These are phyloP conservation scores for Taurulus bubalis DNA, from an alignment of 2,113 vertebrate genomes.

Conservation along the genomic window DNA sequence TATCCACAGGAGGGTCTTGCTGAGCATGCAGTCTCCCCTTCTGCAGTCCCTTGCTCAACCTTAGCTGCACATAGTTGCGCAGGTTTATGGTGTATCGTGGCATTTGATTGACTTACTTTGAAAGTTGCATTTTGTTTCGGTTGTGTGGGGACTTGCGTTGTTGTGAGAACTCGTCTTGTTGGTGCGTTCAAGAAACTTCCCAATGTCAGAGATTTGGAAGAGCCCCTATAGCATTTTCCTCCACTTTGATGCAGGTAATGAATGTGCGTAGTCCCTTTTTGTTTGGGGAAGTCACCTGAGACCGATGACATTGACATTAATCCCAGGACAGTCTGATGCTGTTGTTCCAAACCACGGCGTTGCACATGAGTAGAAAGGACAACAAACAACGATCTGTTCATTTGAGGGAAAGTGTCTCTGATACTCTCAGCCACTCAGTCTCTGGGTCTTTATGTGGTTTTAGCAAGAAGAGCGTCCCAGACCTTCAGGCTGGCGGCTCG, in stretches of 20 bases:
- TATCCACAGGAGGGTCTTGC: constrained; percentile 19
- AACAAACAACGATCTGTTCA: background rate
- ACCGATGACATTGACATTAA: background rate
- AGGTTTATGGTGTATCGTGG: background rate
- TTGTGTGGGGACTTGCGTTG: background rate
- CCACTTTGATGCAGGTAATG: background rate
- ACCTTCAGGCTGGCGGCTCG: background rate
- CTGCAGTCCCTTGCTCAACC: constrained; percentile 5
- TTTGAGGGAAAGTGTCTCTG: background rate
- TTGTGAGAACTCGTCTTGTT: constrained; percentile 14
- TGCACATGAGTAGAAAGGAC: background rate
- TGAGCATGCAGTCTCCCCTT: constrained; percentile 24
- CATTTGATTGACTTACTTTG: background rate
- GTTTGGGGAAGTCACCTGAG: background rate
- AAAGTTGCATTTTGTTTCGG: background rate
- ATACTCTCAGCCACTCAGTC: background rate
- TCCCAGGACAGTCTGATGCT: background rate
- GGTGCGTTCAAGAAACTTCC: background rate
- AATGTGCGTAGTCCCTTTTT: background rate
- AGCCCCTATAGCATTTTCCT: background rate
- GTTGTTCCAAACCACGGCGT: background rate
- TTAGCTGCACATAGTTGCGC: constrained; percentile 21
- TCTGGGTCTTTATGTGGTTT: background rate
- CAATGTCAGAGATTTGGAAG: background rate
- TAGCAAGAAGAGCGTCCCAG: background rate